A percentile compares a stretch with the other conserved stretches of the same genome.
Evolutionary conservation across 2,113 vertebrate genomes (phyloP).

Genomic region (Petrocephalus microphthalmus): DNA sequence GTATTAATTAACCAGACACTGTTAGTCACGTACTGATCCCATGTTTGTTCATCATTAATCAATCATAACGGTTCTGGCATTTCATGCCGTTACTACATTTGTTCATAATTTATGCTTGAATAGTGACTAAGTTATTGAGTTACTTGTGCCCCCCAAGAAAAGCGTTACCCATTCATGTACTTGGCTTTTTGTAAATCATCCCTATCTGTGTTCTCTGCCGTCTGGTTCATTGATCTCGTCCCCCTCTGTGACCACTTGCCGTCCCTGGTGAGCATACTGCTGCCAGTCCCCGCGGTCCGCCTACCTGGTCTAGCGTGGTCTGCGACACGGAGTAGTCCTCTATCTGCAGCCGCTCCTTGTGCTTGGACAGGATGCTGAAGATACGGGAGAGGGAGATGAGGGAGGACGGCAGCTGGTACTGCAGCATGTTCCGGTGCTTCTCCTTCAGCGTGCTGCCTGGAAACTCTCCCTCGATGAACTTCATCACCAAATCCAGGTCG

Average conservation of each 20-base stretch:
- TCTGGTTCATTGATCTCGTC: neutral
- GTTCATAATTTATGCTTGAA: neutral
- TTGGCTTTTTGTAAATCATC: neutral
- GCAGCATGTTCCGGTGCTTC: conserved; percentile 90
- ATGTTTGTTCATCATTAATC: neutral
- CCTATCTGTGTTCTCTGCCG: neutral
- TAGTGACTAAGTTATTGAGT: neutral
- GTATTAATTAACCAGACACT: neutral
- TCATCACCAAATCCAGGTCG: conserved; percentile 80
- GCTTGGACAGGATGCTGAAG: conserved; percentile 86
- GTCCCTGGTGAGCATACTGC: neutral
- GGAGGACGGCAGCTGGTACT: conserved; percentile 89
- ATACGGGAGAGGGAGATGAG: conserved; percentile 82
- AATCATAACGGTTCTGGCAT: neutral
- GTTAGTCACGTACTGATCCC: neutral
- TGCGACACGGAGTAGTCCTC: conserved; percentile 97
- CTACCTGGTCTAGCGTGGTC: conserved; percentile 97
- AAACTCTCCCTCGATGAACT: conserved; percentile 86
- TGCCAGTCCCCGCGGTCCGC: conserved; percentile 20
- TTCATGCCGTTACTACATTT: neutral
- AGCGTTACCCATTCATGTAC: neutral
- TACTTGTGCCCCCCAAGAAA: neutral
- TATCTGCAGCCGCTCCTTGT: conserved; percentile 81
- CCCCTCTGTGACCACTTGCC: neutral
- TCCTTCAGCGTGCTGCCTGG: conserved; percentile 88